These are phyloP conservation scores for Lordiphosa collinella DNA, from an alignment of 1,140 invertebrate species.

Conservation along the genomic window DNA sequence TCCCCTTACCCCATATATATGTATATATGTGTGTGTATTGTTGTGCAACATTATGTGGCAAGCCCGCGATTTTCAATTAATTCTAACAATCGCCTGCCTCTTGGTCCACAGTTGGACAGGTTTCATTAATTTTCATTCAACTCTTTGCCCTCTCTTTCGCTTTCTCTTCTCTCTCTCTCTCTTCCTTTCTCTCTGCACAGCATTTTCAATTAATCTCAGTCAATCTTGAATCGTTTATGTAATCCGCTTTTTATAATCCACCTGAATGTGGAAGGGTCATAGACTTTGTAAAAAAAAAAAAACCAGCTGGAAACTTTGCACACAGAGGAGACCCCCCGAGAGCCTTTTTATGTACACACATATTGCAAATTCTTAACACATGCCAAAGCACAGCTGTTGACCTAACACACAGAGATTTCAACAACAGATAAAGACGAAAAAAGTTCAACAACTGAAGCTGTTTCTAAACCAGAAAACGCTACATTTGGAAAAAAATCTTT, in stretches of 20 bases:
- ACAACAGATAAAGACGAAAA: too few relatives aligned
- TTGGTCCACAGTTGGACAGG: slow-evolving; percentile 24
- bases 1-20: background rate
- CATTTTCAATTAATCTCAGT: slow-evolving; percentile 21
- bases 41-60: slow-evolving; percentile 69
- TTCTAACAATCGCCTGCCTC: slow-evolving; percentile 29
- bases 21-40: slow-evolving; percentile 8
- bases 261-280: too few relatives aligned
- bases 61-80: slow-evolving; percentile 53
- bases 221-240: slow-evolving; percentile 45
- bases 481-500: too few relatives aligned
- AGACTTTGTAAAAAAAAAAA: background rate
- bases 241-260: slow-evolving; percentile 12
- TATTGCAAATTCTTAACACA: too few relatives aligned
- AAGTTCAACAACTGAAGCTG: too few relatives aligned
- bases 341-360: too few relatives aligned
- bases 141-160: slow-evolving; percentile 22
- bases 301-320: too few relatives aligned
- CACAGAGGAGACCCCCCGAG: too few relatives aligned
- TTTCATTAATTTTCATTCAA: slow-evolving; percentile 37
- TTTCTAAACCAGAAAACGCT: too few relatives aligned
- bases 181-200: background rate
- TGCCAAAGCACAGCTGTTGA: too few relatives aligned
- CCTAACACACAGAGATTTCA: too few relatives aligned
- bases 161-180: background rate